Percentiles rank a stretch among this genome's conserved stretches.
phyloP scores from a whole-genome alignment of 2,888 invertebrate species.

The Parnassius smintheus region DNA sequence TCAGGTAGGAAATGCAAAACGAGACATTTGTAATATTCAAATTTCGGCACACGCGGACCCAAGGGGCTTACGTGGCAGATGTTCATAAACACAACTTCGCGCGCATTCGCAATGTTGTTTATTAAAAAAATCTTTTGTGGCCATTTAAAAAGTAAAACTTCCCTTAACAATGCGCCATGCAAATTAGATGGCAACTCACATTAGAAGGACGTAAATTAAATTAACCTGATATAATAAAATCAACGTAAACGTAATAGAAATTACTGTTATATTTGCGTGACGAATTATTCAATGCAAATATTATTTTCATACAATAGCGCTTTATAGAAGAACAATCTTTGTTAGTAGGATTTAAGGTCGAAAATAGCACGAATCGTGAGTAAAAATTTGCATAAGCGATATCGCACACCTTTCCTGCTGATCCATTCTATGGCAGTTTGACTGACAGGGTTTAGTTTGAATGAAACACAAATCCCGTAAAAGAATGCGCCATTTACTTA shows the following conservation, averaged over 20 bases:
- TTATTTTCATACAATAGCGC: slow-evolving; percentile 47
- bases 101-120: slow-evolving; percentile 70
- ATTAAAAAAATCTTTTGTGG: slow-evolving; percentile 79
- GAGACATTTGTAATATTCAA: slow-evolving; percentile 41
- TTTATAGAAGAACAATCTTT: slow-evolving; percentile 37
- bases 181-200: slow-evolving; percentile 62
- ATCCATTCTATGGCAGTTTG: slow-evolving; percentile 74
- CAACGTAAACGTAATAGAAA: slow-evolving; percentile 41
- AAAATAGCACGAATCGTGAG: slow-evolving; percentile 41
- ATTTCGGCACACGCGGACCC: slow-evolving; percentile 37
- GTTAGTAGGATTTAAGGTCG: slow-evolving; percentile 30
- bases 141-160: slow-evolving; percentile 75
- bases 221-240: slow-evolving; percentile 38
- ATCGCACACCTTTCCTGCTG: slow-evolving; percentile 71
- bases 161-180: slow-evolving; percentile 76
- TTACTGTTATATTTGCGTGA: slow-evolving; percentile 46
- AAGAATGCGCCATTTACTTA: slow-evolving; percentile 39
- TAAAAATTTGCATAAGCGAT: slow-evolving; percentile 72
- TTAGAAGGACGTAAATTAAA: slow-evolving; percentile 40
- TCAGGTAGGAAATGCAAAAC: slow-evolving; percentile 22
- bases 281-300: slow-evolving; percentile 42
- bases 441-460: slow-evolving; percentile 60
- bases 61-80: slow-evolving; percentile 61
- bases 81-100: slow-evolving; percentile 67
- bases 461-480: slow-evolving; percentile 46